phyloP scores from a whole-genome alignment of 2,797 vertebrate genomes.

The Champsocephalus gunnari region DNA sequence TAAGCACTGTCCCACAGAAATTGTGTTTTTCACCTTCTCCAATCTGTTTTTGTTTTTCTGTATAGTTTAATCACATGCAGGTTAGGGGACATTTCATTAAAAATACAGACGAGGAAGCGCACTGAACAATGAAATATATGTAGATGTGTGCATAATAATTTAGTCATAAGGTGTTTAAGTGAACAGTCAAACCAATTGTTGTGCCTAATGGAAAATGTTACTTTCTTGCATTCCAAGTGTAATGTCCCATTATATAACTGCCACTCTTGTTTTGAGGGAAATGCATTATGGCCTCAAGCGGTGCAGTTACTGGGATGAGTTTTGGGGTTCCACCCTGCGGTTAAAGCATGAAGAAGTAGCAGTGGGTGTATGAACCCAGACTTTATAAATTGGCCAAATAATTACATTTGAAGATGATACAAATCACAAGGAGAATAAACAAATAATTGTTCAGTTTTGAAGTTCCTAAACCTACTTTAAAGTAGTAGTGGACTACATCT shows the following conservation, averaged over 20 bases:
- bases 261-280: not conserved
- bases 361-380: not conserved
- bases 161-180: not conserved
- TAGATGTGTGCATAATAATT: constrained; percentile 18
- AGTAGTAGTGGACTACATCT: not conserved
- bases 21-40: constrained; percentile 46
- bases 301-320: constrained; percentile 2
- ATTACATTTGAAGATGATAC: no score
- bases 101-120: not conserved
- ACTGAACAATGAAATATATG: constrained; percentile 23
- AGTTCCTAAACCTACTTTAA: not conserved
- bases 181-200: not conserved
- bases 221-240: constrained; percentile 11
- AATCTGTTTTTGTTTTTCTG: not conserved
- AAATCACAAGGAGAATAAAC: no score
- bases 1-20: constrained; percentile 60
- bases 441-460: no score
- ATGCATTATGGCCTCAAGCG: not conserved
- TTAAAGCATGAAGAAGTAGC: not conserved
- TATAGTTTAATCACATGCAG: constrained; percentile 29
- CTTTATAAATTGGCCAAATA: no score
- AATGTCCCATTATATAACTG: not conserved
- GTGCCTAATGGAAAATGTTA: constrained; percentile 17
- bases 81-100: constrained; percentile 33
- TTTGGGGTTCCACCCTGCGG: not conserved